Evolutionary conservation across 2,888 invertebrate genomes (phyloP).

Genomic region (Mimumesa dahlbomi): DNA sequence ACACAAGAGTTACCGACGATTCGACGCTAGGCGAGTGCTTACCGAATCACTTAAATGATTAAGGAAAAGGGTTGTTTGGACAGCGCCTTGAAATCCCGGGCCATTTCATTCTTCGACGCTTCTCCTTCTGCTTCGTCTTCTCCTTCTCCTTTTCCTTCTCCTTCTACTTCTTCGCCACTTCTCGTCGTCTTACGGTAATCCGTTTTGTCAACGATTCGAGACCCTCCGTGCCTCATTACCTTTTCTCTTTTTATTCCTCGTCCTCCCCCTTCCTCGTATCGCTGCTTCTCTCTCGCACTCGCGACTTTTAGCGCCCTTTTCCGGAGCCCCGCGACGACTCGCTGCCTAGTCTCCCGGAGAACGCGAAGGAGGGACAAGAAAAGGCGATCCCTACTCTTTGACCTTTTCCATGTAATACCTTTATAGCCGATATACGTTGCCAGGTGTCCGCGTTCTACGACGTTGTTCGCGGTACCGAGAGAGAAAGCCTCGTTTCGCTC

Average conservation of each 20-base stretch:
- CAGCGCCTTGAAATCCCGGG: conserved; percentile 72
- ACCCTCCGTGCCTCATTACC: conserved; percentile 73
- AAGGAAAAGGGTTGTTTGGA: conserved; percentile 80
- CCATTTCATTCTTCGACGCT: conserved; percentile 72
- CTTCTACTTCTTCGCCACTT: conserved; percentile 23
- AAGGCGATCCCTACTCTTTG: no score
- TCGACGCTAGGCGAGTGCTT: conserved; percentile 74
- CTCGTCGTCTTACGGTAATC: conserved; percentile 74
- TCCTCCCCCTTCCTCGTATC: no score
- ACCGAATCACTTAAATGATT: conserved; percentile 80
- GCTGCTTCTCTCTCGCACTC: no score
- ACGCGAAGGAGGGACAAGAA: no score
- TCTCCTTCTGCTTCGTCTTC: no score
- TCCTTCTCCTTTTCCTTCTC: no score
- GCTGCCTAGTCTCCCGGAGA: no score
- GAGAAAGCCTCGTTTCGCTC: conserved; percentile 38
- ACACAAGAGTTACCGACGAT: conserved; percentile 73
- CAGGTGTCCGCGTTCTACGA: conserved; percentile 48
- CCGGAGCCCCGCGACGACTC: no score
- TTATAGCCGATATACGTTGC: conserved; percentile 11
- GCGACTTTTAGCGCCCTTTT: background rate
- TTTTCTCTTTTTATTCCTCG: conserved; percentile 47
- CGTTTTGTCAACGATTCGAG: conserved; percentile 77
- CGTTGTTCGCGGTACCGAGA: conserved; percentile 30
- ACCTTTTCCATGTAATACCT: background rate